Evolutionary conservation across 2,797 vertebrate species (phyloP).

Genomic region (Hippocampus kuda): DNA sequence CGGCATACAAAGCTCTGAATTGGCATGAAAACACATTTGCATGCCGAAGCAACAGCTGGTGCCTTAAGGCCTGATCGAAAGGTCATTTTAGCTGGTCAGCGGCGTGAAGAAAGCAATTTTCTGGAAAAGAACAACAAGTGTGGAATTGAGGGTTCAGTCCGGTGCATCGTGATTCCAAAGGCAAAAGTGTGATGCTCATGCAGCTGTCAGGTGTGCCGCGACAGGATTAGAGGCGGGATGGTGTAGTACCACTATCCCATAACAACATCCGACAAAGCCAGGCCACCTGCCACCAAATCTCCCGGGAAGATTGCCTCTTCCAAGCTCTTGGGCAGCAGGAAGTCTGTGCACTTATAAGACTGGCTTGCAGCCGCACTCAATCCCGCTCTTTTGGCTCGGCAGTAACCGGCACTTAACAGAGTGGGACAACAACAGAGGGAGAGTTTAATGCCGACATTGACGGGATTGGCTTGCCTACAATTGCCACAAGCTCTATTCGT

Average conservation of each 20-base stretch:
- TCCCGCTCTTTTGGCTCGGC: conserved; percentile 39
- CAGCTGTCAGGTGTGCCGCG: conserved; percentile 69
- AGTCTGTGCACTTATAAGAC: conserved; percentile 51
- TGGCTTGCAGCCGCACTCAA: conserved; percentile 49
- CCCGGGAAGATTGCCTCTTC: conserved; percentile 44
- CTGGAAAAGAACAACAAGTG: background rate
- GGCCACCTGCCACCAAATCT: conserved; percentile 64
- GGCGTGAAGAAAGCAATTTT: background rate
- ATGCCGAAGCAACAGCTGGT: background rate
- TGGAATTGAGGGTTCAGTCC: background rate
- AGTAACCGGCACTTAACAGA: conserved; percentile 56
- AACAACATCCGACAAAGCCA: conserved; percentile 60
- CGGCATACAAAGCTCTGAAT: conserved; percentile 3
- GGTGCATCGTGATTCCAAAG: background rate
- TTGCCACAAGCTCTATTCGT: background rate
- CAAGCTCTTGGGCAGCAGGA: conserved; percentile 55
- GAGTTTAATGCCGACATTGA: conserved; percentile 28
- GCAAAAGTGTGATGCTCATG: conserved; percentile 7
- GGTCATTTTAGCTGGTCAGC: background rate
- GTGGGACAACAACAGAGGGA: conserved; percentile 43
- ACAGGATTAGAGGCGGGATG: conserved; percentile 54
- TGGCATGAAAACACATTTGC: background rate
- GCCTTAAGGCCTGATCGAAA: background rate
- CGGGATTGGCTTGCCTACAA: background rate
- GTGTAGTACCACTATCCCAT: conserved; percentile 53